These are phyloP conservation scores for Pocillopora meandrina DNA, from an alignment of 92 coral and sea anemone genomes.

Conservation along the genomic window DNA sequence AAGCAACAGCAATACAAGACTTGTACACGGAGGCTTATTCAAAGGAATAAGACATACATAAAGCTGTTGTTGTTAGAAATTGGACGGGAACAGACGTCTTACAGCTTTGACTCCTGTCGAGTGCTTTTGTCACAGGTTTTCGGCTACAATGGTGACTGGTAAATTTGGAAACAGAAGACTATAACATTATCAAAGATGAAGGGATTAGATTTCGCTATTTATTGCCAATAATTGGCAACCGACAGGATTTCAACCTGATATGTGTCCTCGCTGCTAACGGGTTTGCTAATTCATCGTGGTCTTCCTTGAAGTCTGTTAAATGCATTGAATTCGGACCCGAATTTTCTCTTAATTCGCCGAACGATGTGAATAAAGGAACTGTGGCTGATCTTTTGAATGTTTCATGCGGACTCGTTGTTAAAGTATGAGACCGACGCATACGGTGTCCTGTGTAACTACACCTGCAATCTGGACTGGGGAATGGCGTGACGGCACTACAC, in stretches of 20 bases:
- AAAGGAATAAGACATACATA: too few relatives aligned
- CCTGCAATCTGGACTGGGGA: conserved; percentile 26
- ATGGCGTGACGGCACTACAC: conserved; percentile 27
- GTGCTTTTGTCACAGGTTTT: too few relatives aligned
- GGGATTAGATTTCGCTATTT: neutral
- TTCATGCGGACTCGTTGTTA: conserved; percentile 1
- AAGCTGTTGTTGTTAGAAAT: too few relatives aligned
- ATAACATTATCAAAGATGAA: neutral
- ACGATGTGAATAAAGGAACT: neutral
- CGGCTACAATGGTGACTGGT: neutral
- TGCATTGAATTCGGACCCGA: neutral
- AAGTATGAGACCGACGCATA: conserved; percentile 3
- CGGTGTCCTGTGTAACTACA: conserved; percentile 34
- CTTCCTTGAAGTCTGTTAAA: neutral
- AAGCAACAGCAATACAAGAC: too few relatives aligned
- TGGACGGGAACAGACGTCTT: too few relatives aligned
- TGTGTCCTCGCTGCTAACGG: neutral
- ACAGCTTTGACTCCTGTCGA: too few relatives aligned
- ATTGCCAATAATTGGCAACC: conserved; percentile 23
- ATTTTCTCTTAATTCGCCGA: conserved; percentile 11
- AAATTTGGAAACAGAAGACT: neutral
- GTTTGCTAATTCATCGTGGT: neutral
- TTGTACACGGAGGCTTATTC: too few relatives aligned
- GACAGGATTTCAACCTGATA: conserved; percentile 1
- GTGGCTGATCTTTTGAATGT: neutral